Evolutionary conservation across 2,113 vertebrate species (phyloP).

Genomic region (Xiphophorus hellerii): DNA sequence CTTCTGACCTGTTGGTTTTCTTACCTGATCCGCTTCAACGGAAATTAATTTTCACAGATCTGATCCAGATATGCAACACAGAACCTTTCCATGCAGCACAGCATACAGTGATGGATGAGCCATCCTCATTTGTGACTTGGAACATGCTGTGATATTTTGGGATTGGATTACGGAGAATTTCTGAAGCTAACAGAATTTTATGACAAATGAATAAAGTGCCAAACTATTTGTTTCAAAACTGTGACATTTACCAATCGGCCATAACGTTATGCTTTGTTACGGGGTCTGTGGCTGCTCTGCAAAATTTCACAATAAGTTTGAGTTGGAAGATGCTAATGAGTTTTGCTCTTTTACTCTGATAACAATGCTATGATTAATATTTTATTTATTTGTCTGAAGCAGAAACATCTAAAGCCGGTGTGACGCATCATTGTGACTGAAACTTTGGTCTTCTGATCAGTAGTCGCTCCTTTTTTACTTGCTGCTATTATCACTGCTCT

Average conservation of each 20-base stretch:
- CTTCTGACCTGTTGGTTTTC: constrained; percentile 33
- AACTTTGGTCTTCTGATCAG: too few relatives aligned
- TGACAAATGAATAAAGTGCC: too few relatives aligned
- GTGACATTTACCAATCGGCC: not conserved
- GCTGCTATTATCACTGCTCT: too few relatives aligned
- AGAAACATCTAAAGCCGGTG: not conserved
- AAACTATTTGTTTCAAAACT: not conserved
- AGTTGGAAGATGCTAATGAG: not conserved
- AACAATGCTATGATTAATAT: not conserved
- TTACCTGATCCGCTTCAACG: constrained; percentile 45
- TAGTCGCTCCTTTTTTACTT: too few relatives aligned
- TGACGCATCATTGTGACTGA: not conserved
- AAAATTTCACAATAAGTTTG: not conserved
- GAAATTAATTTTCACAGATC: constrained; percentile 37
- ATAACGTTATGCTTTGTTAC: not conserved
- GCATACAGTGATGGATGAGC: not conserved
- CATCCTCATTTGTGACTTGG: constrained; percentile 6
- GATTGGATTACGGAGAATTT: too few relatives aligned
- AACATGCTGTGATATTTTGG: not conserved
- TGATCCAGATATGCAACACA: constrained; percentile 5
- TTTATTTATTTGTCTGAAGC: not conserved
- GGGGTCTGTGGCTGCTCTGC: not conserved
- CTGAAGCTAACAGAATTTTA: too few relatives aligned
- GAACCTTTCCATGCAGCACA: constrained; percentile 16
- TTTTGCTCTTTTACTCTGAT: not conserved